Evolutionary conservation across 2,113 vertebrate genomes (phyloP), one percentile per base, ranked within the genome.

Genomic region (Burhinus oedicnemus): DNA sequence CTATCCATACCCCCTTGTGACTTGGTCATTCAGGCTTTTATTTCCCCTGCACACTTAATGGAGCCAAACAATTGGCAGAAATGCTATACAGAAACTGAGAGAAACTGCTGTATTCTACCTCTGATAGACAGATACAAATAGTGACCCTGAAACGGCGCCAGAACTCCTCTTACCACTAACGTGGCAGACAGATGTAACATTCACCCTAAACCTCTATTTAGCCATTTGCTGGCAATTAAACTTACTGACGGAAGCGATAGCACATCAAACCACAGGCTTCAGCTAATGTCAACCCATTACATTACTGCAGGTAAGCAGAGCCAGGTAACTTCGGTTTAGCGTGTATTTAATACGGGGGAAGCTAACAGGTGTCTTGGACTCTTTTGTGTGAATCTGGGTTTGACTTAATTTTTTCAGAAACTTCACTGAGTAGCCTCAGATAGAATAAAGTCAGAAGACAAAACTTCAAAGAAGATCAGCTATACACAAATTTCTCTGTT

Each of bases 31-130:
- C 97, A 98, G 98, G 97, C 98, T 98, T 98, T 98, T 98, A 98
- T 98, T 98, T 98, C 98, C 98, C 97, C 98, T 95, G 96, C 91
- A 98, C 98, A 98, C 98, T 98, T 98, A 99, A 98, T 98, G 98
- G 98, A 99, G 98, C 98, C 98, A 96, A 98, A 98, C 98, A 98
- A 98, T 98, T 72, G 98, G 98, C 98, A 98, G 98, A 98, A 98
- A 98, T 98, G 98, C 98, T 98, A 98, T 97, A 98, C 97, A 98
- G 98, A 97, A 98, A 97, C 87, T 83, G 97, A 98, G 97, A 98
- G 98, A 96, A 98, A 98, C 91, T 93, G 97, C 97, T 95, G 97
- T 93, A 91, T 98, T 98, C 97, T 97, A 95, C 96, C 97, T 97
- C 96, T 93, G 98, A 98, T 82, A 95, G 98, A 98, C 98, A 98